phyloP scores from a whole-genome alignment of 92 coral and sea anemone species.

The Zoanthus solanderi region DNA sequence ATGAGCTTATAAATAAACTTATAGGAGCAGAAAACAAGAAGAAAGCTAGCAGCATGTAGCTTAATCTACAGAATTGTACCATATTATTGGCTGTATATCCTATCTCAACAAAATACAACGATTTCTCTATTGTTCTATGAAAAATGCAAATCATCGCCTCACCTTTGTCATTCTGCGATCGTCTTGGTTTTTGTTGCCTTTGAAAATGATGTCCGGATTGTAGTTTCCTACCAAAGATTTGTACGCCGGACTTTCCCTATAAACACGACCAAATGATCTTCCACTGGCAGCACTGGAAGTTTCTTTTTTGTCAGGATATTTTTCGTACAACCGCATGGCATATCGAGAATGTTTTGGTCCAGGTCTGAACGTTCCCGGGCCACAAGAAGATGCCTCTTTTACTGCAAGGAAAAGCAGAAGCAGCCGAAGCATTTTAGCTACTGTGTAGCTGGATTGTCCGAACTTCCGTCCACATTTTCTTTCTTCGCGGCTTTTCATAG shows the following conservation, averaged over 20 bases:
- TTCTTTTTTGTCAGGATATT: conserved; percentile 71
- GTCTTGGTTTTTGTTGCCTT: conserved; percentile 67
- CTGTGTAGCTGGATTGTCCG: not conserved
- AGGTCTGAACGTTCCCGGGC: conserved; percentile 59
- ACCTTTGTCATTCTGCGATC: conserved; percentile 92
- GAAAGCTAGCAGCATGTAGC: not conserved
- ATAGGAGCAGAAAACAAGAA: not conserved
- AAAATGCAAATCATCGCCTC: not conserved
- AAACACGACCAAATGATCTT: conserved; percentile 47
- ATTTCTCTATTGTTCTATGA: not conserved
- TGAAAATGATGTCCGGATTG: conserved; percentile 81
- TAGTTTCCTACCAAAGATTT: conserved; percentile 59
- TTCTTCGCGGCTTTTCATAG: conserved; percentile 38
- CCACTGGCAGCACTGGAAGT: conserved; percentile 85
- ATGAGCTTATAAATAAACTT: conserved; percentile 12
- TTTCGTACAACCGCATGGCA: conserved; percentile 72
- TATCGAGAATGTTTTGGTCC: conserved; percentile 25
- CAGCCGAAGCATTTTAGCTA: conserved; percentile 3
- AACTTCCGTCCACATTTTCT: not conserved
- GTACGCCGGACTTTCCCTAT: conserved; percentile 69
- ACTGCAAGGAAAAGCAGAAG: conserved; percentile 39
- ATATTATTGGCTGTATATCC: not conserved
- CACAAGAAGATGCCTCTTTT: conserved; percentile 53
- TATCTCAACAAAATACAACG: not conserved
- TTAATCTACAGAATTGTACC: not conserved